phyloP scores from a whole-genome alignment of 2,797 vertebrate species.

The Passerculus sandwichensis region DNA sequence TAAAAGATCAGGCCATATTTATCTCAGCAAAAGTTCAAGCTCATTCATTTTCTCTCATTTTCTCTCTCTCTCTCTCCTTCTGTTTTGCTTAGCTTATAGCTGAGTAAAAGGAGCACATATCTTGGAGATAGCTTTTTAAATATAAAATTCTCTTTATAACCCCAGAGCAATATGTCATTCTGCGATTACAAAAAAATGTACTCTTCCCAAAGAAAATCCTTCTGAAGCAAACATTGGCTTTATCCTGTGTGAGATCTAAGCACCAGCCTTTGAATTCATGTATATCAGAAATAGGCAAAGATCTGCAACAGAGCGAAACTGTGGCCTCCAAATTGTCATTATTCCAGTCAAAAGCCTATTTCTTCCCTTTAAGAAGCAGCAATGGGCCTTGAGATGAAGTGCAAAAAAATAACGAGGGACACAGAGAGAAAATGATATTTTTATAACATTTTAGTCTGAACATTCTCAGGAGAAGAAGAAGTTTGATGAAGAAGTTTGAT shows the following conservation, averaged over 20 bases:
- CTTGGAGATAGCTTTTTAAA: conserved; percentile 47
- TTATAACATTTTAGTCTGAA: neutral
- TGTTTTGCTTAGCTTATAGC: conserved; percentile 51
- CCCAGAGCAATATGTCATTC: conserved; percentile 53
- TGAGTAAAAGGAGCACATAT: conserved; percentile 20
- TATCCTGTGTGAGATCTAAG: conserved; percentile 22
- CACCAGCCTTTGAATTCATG: conserved; percentile 3
- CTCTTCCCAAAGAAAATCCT: conserved; percentile 35
- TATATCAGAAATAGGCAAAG: conserved; percentile 7
- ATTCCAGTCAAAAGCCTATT: neutral
- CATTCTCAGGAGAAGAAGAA: neutral
- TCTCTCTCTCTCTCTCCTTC: neutral
- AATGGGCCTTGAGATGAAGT: neutral
- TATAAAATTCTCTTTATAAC: conserved; percentile 49
- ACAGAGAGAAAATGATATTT: neutral
- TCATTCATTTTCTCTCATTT: conserved; percentile 55
- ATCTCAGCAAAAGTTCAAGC: conserved; percentile 58
- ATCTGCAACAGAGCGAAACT: neutral
- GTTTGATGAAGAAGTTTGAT: neutral
- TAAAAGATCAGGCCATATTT: conserved; percentile 57
- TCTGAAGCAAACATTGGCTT: conserved; percentile 43
- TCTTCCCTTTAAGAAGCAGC: neutral
- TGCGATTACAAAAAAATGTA: neutral
- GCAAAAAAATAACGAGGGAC: neutral
- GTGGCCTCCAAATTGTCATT: conserved; percentile 20